phyloP scores from a whole-genome alignment of 2,888 invertebrate genomes.

The Lymantria dispar region DNA sequence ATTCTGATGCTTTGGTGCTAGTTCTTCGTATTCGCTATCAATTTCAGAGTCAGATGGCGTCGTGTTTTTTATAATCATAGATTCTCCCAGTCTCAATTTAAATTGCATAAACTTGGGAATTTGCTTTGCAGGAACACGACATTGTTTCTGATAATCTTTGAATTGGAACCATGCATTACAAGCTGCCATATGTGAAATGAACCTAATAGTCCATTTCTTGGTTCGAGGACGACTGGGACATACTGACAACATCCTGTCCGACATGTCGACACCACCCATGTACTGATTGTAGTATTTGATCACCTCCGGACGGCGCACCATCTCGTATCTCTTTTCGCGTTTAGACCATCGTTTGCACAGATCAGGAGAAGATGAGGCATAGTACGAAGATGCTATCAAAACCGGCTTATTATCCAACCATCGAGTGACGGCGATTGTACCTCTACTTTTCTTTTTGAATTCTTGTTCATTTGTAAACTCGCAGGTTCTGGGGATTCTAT shows the following conservation, averaged over 20 bases:
- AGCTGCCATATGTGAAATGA: background rate
- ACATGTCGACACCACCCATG: background rate
- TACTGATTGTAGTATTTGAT: background rate
- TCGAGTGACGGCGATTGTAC: background rate
- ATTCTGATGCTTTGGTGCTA: too few relatives aligned
- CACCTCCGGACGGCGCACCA: background rate
- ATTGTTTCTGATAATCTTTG: background rate
- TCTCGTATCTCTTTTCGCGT: background rate
- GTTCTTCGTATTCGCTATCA: too few relatives aligned
- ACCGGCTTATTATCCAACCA: background rate
- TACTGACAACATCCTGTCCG: background rate
- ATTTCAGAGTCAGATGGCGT: too few relatives aligned
- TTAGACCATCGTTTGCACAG: background rate
- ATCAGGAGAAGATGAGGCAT: background rate
- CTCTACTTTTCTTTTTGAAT: background rate
- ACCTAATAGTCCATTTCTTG: background rate
- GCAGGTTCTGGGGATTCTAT: background rate
- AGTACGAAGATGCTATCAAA: background rate
- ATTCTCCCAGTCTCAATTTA: background rate
- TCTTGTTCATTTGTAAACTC: background rate
- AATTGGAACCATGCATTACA: background rate
- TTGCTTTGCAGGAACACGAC: background rate
- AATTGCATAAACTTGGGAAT: background rate
- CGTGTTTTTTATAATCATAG: too few relatives aligned
- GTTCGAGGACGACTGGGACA: background rate